Evolutionary conservation across 2,797 vertebrate genomes (phyloP), one percentile per base, ranked within the genome.

Genomic region (Xyrichtys novacula): DNA sequence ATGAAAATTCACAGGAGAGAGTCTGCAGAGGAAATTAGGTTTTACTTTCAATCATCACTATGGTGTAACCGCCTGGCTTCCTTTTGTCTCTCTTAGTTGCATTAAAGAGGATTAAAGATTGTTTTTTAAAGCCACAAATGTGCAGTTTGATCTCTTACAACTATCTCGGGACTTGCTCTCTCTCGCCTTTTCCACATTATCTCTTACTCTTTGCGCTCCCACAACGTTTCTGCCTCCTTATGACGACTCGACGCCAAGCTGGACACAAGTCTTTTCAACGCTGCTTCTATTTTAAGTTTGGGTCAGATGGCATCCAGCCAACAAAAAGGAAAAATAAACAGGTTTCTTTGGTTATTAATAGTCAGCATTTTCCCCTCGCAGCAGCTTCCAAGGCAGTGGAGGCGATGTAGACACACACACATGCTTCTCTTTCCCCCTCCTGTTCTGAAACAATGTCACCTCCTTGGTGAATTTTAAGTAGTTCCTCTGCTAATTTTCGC

Each of bases 261-360:
- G 94, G 91, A 84, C 92, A 94, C 91, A 95, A 91, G 93, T 83
- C 70, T 40, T 83, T 81, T 82, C 80, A 70, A 57, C 42, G 57
- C 43, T 48, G 19, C 1, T 10, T 78, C 80, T 85, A 81, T 85
- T 85, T 84, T 79, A 76, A 72, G 44, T 72, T 64, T 5, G 31
- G 57, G 81, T 78, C 38, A 19, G n/a, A 65, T 88, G 85, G 85
- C 73, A 17, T 25, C 7, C 1, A 5, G 63, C 85, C 88, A 85
- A 55, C 42, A 80, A 80, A 68, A 40, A 12, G 63, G 74, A 77
- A 85, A 88, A 85, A 82, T 80, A 85, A 73, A 71, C 74, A 82
- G 71, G 68, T 82, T 85, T 88, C 65, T 66, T 19, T 42, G 50
- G 80, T 83, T 93, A 94, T 92, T 89, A 91, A 92, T 94, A 95